A percentile compares a stretch with the other conserved stretches of the same genome.
Conservation (phyloP, 2,888 invertebrate species). For the Drosophila nigritarsus region DNA sequence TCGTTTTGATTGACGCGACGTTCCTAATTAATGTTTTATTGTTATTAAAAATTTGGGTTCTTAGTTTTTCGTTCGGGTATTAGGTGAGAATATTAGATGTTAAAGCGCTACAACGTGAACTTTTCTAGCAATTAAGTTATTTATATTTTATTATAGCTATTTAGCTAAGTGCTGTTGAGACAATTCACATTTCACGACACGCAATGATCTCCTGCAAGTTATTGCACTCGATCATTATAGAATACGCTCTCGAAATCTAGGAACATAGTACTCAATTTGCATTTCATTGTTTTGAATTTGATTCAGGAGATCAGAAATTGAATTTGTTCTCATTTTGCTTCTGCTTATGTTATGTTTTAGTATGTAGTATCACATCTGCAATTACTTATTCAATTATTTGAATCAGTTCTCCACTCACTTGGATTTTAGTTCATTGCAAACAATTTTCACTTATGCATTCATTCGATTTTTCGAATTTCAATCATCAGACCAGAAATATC, state of each 20-base stretch:
- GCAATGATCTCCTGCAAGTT: constrained; percentile 52
- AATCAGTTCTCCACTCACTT: not conserved
- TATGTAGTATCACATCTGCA: not conserved
- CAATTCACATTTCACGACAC: constrained; percentile 27
- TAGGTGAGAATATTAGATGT: constrained; percentile 40
- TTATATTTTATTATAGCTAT: constrained; percentile 14
- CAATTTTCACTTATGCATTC: not conserved
- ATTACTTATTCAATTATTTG: not conserved
- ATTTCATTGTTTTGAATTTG: constrained; percentile 1
- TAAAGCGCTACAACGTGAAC: constrained; percentile 74
- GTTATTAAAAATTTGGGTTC: constrained; percentile 38
- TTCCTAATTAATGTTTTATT: constrained; percentile 64
- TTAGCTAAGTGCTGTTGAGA: constrained; percentile 27
- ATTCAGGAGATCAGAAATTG: constrained; percentile 19
- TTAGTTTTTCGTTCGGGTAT: constrained; percentile 38
- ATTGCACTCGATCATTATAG: constrained; percentile 23
- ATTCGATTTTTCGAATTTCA: not conserved
- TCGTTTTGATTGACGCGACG: constrained; percentile 54
- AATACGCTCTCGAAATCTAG: constrained; percentile 7
- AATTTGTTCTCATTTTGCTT: not conserved
- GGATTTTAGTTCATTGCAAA: not conserved
- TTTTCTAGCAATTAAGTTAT: constrained; percentile 62
- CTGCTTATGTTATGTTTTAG: not conserved
- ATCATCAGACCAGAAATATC: constrained; percentile 17
- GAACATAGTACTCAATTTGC: constrained; percentile 1